Base-by-base conservation (phyloP, 1,140 invertebrate species). In the Helicorthomorpha holstii region DNA sequence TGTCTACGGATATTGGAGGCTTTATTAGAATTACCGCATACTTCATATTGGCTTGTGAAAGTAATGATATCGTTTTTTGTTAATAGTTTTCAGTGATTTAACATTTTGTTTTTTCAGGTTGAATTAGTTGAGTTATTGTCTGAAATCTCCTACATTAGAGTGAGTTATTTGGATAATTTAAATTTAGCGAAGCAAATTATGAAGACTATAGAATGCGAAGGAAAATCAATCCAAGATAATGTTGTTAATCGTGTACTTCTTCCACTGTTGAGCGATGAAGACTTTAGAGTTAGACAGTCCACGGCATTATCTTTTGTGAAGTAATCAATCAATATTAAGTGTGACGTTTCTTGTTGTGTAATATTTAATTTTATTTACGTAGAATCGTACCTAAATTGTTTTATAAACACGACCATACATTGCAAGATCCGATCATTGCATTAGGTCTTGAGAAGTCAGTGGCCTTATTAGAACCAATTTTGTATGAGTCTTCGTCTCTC, bases 21-120 rank as follows among this genome's bases (percentile, higher is more conserved):
- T 42, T 66, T 90, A 3, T 71, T 81, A 3, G 61, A 66, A 22
- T 67, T 87, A 1, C 75, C 76, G 43, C 70, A 73, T 41, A 87
- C 88, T 69, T 74, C 79, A 0, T 92, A 92, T 67, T 92, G 87
- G 82, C 70, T 93, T 14, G 80, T 89, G 23, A 87, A 86, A 71
- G 80, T 88, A 54, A 48, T 56, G 0, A 52, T 53, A n/a, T 38
- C 56, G 23, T 43, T 49, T 54, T 27, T 49, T 34, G 19, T 52
- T n/a, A n/a, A n/a, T n/a, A n/a, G n/a, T n/a, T n/a, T 54, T 19
- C 22, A 42, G 4, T 25, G 23, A 34, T 27, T 12, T 27, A 45
- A 49, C 22, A 57, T 27, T 47, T 42, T 16, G 7, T 7, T 55
- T 51, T 58, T 60, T 23, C 52, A 71, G 69, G 67, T 71, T 44